Evolutionary conservation across 2,888 invertebrate species (phyloP), one percentile per base, ranked within the genome.

Genomic region (Chalcosyrphus nemorum): DNA sequence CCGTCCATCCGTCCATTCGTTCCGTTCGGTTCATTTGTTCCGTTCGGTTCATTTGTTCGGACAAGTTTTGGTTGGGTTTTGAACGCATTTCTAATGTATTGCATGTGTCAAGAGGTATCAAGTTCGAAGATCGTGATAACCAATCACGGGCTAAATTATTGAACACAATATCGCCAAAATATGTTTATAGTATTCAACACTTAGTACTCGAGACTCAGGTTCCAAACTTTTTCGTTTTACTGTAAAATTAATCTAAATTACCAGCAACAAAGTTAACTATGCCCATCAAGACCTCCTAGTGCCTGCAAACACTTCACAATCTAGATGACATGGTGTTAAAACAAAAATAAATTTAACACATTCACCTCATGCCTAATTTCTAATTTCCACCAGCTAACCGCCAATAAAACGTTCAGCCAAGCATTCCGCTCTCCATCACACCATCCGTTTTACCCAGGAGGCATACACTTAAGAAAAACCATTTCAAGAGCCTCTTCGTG

Each of bases 271-370:
- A 65, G 13, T 19, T 29, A 52, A 41, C 15, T 54, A 54, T 54
- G 52, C 52, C 52, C 52, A 54, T 66, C 35, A 50, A 66, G 38
- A 24, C 17, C n/a, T 41, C 24, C 19, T 13, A 6, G 54, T 66
- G 11, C 13, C 27, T 9, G 27, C 56, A 57, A 35, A 68, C 59
- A 68, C 57, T 41, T 52, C 66, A 15, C 66, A 57, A 68, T 76
- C 57, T 50, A 50, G 66, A 76, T 75, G 65, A 57, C 65, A 75
- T 68, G 59, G 76, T 66, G 76, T 59, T 76, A 57, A 76, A 66
- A 68, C 38, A 57, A 66, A 76, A 68, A 52, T 76, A 76, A 76
- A 76, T 52, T 76, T 41, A 76, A 76, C 76, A 76, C 76, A 52
- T 57, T 52, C 66, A 76, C 41, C 50, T 50, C 19, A 32, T 59